Base-by-base conservation (phyloP, 2,113 vertebrate species). In the Athene cunicularia region DNA sequence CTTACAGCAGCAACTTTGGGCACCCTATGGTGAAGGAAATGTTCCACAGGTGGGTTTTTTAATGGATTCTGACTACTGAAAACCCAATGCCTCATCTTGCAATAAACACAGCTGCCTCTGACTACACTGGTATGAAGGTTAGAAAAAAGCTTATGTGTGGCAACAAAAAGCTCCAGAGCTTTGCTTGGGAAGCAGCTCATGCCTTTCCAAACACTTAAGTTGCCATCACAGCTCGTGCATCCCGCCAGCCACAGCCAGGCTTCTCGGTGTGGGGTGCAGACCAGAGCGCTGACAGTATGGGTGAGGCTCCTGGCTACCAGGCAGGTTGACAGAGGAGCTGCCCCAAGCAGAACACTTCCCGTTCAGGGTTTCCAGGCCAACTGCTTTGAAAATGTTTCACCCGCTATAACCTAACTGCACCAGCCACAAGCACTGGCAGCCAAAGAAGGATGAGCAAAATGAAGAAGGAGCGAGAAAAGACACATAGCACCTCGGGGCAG, bases 401-500 rank as follows among this genome's bases (percentile, higher is more conserved):
- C 33, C 77, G 59, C 52, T 7, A 0, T 32, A 63, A 59, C 13
- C 15, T 12, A 59, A 64, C 22, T 41, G 58, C 62, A 73, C 8
- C 55, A 76, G 49, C 28, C 0, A 0, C 45, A 22, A 71, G 16
- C 16, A 1, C 45, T 33, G 49, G 35, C 33, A 35, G 66, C 39
- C 21, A 18, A 70, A 74, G 17, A 23, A 88, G 41, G 32, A 41
- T 8, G 11, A 50, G 30, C 3, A 2, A 0, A 3, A 33, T 28
- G 39, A 94, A n/a, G 26, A 63, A 60, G 77, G 22, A 59, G 43
- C 2, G 12, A 59, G 26, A 30, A n/a, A 22, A 70, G 70, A 55
- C 30, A n/a, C 3, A 24, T 30, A 73, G 37, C 37, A 24, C 28
- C 27, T 18, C 2, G 0, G 2, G 21, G 32, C 39, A 79, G 53